Percentiles rank a stretch among this genome's conserved stretches.
These are phyloP conservation scores for Sebastes steindachneri DNA, from an alignment of 2,797 vertebrate species.

Conservation along the genomic window DNA sequence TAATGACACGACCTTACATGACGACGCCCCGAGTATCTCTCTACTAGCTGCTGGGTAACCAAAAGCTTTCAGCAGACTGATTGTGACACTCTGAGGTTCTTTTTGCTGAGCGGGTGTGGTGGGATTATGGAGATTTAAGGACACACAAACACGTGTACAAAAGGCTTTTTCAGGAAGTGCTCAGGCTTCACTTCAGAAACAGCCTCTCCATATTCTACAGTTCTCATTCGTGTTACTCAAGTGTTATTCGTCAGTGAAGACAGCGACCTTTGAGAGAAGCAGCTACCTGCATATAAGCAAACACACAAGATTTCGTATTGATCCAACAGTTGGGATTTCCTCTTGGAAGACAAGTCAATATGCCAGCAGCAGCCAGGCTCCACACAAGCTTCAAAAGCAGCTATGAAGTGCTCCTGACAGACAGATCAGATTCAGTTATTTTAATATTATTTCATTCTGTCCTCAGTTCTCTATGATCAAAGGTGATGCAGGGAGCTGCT, in stretches of 20 bases:
- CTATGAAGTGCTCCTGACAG: neutral
- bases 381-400: neutral
- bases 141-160: neutral
- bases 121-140: neutral
- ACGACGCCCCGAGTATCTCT: neutral
- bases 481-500: neutral
- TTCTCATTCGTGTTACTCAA: neutral
- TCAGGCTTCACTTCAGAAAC: neutral
- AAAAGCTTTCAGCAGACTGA: neutral
- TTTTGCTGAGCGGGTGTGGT: neutral
- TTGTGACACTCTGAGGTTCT: neutral
- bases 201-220: neutral
- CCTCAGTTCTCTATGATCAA: slow-evolving; percentile 26
- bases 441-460: neutral
- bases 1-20: neutral
- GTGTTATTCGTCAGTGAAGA: neutral
- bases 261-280: neutral
- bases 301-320: neutral
- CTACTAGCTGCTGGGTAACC: neutral
- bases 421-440: neutral
- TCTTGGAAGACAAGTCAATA: slow-evolving; percentile 1
- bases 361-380: neutral
- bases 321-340: slow-evolving; percentile 19
- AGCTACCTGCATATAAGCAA: neutral
- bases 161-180: neutral